Evolutionary conservation across 2,113 vertebrate genomes (phyloP), one percentile per base, ranked within the genome.

Genomic region (Xenopus laevis): DNA sequence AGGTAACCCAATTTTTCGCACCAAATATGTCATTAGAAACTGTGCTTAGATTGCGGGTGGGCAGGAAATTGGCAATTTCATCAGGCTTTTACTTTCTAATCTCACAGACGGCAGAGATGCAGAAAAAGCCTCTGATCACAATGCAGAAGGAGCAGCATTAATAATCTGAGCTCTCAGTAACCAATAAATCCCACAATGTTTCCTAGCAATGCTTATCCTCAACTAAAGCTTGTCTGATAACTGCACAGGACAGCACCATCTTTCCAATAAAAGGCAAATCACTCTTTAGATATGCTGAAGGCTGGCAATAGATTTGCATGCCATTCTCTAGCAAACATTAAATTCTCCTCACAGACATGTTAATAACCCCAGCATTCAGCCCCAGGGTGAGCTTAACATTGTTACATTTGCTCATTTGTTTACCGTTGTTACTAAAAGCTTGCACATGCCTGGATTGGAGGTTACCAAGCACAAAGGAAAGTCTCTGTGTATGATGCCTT

Each of bases 31-130:
- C 67, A 75, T 68, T 62, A 68, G 72, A 53, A 67, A 40, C 17
- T 44, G 30, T 16, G 50, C 47, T 45, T 46, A 21, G 44, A 47
- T 52, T 61, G 65, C 12, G 45, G 63, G 65, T 67, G 65, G 65
- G 65, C 65, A 75, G 72, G 65, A 75, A 75, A 68, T 52, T 62
- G 65, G 59, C 57, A 75, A 68, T 75, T 68, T 75, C 44, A 27
- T 21, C 45, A 53, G 57, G 58, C 57, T 18, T 57, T 59, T 63
- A 59, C 33, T 58, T 57, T 15, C 47, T 69, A 76, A 76, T 76
- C 73, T 59, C 65, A 45, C 13, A 27, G 45, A 55, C 58, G 33
- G 30, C 55, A 74, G 73, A 27, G 59, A 68, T 40, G 64, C 55
- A 17, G 52, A 23, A 58, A 57, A 58, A 46, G 62, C 50, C 60